A percentile compares a stretch with the other conserved stretches of the same genome.
These are phyloP conservation scores for Podabrus alpinus DNA, from an alignment of 2,888 invertebrate species.

Conservation along the genomic window DNA sequence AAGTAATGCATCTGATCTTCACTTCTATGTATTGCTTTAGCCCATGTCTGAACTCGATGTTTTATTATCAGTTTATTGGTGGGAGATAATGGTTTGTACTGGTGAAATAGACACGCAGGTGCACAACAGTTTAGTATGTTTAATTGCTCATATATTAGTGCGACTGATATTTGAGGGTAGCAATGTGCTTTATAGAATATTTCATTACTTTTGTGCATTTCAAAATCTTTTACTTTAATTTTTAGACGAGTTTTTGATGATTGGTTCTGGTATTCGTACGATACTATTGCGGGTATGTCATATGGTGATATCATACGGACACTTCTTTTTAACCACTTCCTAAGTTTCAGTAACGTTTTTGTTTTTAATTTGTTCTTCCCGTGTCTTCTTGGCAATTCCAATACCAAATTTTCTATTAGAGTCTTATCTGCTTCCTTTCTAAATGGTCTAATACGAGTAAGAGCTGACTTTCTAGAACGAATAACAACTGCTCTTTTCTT, in stretches of 20 bases:
- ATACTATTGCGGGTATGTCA: background rate
- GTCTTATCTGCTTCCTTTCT: no score
- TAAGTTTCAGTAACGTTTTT: background rate
- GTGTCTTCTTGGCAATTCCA: background rate
- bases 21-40: background rate
- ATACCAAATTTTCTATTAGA: background rate
- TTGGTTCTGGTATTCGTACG: background rate
- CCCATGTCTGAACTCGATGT: background rate
- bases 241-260: background rate
- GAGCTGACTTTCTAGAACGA: background rate
- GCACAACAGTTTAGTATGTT: background rate
- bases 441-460: no score
- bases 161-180: background rate
- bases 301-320: background rate
- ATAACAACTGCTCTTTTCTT: background rate
- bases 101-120: background rate
- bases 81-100: background rate
- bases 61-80: background rate
- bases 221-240: background rate
- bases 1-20: background rate
- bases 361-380: background rate
- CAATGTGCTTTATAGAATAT: background rate
- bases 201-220: background rate
- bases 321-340: background rate
- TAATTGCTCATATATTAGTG: background rate